A percentile compares a stretch with the other conserved stretches of the same genome.
Conservation (phyloP, 2,797 vertebrate species). For the Lophotriccus pileatus region DNA sequence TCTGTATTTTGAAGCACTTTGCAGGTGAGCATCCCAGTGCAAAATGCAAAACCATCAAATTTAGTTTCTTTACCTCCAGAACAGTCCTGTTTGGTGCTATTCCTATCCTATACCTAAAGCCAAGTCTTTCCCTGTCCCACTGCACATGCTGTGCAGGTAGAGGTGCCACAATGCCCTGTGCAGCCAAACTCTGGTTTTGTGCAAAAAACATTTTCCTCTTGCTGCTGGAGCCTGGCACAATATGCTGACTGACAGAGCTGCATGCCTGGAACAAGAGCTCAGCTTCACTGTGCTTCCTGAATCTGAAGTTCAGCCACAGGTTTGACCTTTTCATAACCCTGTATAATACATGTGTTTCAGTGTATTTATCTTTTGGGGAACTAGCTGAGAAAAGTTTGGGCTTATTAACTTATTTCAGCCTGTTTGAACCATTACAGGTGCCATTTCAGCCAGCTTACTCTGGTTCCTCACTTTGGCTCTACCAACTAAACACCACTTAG, state of each 20-base stretch:
- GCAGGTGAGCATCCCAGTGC: neutral
- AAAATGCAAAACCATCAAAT: neutral
- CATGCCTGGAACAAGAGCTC: neutral
- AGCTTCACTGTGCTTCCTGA: neutral
- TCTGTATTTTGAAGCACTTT: neutral
- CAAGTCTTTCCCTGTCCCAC: neutral
- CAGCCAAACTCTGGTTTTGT: neutral
- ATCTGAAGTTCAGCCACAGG: neutral
- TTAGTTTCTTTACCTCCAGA: neutral
- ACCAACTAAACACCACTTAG: neutral
- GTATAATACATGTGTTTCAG: neutral
- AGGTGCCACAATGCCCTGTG: rapidly evolving
- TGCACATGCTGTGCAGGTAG: too few relatives aligned
- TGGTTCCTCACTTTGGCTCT: neutral
- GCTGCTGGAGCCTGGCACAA: neutral
- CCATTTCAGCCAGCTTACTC: neutral
- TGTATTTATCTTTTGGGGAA: neutral
- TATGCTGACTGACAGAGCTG: neutral
- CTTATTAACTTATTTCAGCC: neutral
- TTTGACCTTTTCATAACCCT: neutral
- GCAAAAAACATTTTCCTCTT: neutral
- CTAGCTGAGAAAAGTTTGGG: rapidly evolving
- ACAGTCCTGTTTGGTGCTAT: neutral
- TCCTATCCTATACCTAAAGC: neutral
- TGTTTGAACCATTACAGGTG: neutral